Evolutionary conservation across 2,888 invertebrate genomes (phyloP).

Genomic region (Syritta pipiens): DNA sequence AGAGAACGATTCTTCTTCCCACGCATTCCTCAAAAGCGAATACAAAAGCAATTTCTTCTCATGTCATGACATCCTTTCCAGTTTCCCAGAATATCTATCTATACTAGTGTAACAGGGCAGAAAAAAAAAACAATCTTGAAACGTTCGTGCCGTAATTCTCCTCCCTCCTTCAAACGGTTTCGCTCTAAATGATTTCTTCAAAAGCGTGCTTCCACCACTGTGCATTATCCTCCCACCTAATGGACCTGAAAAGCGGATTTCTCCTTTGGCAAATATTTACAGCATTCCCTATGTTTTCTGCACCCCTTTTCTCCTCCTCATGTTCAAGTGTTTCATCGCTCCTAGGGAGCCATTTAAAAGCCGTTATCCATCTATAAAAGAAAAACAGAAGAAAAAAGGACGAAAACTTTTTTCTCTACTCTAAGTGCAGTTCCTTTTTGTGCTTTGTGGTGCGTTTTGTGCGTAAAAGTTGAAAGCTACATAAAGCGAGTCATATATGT

Average conservation of each 20-base stretch:
- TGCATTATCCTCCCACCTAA: slow-evolving; percentile 10
- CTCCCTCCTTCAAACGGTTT: background rate
- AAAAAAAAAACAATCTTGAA: too few species aligned
- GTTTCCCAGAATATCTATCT: too few species aligned
- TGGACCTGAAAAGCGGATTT: slow-evolving; percentile 39
- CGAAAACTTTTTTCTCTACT: background rate
- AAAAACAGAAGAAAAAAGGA: background rate
- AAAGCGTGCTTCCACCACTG: background rate
- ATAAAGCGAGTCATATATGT: slow-evolving; percentile 15
- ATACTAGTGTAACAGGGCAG: too few species aligned
- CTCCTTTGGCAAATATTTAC: slow-evolving; percentile 17
- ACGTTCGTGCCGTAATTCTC: too few species aligned
- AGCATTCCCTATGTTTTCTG: slow-evolving; percentile 3
- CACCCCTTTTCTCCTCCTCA: background rate
- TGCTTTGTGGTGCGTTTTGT: slow-evolving; percentile 17
- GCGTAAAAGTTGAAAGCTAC: background rate
- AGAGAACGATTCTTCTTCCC: too few species aligned
- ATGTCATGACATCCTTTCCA: too few species aligned
- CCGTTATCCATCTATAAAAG: background rate
- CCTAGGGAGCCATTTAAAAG: background rate
- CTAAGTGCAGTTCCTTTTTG: slow-evolving; percentile 12
- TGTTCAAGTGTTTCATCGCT: background rate
- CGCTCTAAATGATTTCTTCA: background rate
- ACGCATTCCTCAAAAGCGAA: too few species aligned
- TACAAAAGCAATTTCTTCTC: too few species aligned